These are phyloP conservation scores for Frieseomelitta varia DNA, from an alignment of 1,140 invertebrate genomes.

Conservation along the genomic window DNA sequence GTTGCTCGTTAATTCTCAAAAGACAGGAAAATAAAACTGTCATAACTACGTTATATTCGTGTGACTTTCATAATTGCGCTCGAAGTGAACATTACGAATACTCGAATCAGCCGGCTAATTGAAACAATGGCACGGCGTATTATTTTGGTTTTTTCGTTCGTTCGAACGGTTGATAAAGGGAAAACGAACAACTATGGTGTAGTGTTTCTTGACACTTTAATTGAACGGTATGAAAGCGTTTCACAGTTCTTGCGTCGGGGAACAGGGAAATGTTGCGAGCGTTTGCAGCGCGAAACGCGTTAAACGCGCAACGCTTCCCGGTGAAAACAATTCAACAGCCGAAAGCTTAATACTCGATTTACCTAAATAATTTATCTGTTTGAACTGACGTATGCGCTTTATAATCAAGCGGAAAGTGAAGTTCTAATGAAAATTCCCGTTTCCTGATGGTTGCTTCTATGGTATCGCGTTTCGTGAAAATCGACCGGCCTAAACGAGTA, in stretches of 20 bases:
- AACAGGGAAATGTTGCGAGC: background rate
- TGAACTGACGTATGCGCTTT: background rate
- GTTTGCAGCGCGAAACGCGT: background rate
- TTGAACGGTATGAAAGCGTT: background rate
- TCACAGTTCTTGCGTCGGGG: background rate
- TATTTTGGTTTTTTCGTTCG: background rate
- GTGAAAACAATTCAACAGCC: background rate
- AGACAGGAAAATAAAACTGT: background rate
- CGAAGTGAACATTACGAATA: background rate
- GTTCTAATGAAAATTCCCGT: background rate
- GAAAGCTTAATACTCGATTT: slow-evolving; percentile 6
- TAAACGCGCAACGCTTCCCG: background rate
- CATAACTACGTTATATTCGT: background rate
- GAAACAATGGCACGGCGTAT: background rate
- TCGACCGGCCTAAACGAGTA: background rate
- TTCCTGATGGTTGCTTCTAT: background rate
- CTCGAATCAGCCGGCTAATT: background rate
- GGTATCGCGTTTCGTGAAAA: background rate
- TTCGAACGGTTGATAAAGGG: background rate
- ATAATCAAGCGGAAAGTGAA: background rate
- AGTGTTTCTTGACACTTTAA: background rate
- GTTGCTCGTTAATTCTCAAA: background rate
- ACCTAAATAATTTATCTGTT: slow-evolving; percentile 17
- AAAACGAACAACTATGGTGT: background rate
- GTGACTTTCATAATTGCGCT: background rate